Conservation (phyloP, 2,113 vertebrate genomes). For the Meles meles region DNA sequence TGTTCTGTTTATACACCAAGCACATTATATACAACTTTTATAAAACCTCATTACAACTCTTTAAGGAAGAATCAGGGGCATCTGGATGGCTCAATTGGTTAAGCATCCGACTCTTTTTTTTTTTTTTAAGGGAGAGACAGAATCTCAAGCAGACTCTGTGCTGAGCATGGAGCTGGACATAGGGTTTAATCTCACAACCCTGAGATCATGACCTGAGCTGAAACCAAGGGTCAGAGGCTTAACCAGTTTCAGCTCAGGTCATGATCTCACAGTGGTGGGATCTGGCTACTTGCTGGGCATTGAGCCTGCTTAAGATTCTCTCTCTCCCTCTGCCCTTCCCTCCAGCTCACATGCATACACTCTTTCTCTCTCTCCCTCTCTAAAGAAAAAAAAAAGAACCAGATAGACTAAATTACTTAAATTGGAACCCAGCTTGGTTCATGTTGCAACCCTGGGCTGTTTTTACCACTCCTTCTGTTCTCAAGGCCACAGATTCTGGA, state of each 20-base stretch:
- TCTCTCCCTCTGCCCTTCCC: background rate
- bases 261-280: background rate
- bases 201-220: no score
- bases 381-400: background rate
- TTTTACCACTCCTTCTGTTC: background rate
- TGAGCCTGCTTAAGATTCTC: background rate
- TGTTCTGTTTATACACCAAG: background rate
- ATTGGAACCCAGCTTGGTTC: background rate
- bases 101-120: background rate
- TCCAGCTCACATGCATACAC: background rate
- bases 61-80: background rate
- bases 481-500: background rate
- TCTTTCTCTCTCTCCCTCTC: background rate
- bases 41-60: background rate
- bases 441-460: background rate
- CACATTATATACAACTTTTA: background rate
- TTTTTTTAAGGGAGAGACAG: no score
- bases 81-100: background rate
- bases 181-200: no score
- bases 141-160: no score
- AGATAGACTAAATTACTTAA: background rate
- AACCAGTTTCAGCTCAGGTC: background rate
- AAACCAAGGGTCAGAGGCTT: background rate
- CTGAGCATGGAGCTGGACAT: no score
- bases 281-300: background rate